These are phyloP conservation scores for Catharus minimus DNA, from an alignment of 2,113 vertebrate species.

Conservation along the genomic window DNA sequence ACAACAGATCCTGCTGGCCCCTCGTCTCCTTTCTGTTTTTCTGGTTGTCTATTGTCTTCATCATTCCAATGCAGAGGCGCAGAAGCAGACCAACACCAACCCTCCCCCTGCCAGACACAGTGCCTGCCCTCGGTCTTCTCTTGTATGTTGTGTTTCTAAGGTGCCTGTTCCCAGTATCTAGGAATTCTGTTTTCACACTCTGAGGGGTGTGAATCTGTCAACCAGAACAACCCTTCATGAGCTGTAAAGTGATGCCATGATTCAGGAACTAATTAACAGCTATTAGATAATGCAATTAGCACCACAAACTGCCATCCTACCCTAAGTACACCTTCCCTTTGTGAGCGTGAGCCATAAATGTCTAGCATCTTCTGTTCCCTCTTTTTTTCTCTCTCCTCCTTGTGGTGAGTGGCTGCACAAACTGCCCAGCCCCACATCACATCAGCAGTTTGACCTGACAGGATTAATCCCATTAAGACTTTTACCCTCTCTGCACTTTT, in stretches of 20 bases:
- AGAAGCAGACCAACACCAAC: not conserved
- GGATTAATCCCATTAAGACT: not conserved
- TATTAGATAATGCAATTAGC: slow-evolving; percentile 56
- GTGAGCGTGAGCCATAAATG: not conserved
- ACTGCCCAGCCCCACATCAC: not conserved
- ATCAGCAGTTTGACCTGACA: not conserved
- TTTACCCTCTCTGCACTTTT: not conserved
- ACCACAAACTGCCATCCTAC: not conserved
- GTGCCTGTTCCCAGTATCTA: not conserved
- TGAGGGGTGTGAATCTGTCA: slow-evolving; percentile 35
- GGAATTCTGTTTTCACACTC: not conserved
- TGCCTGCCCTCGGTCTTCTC: not conserved
- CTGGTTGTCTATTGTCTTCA: not conserved
- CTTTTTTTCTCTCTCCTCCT: not conserved
- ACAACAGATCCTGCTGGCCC: not conserved
- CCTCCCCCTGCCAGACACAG: not conserved
- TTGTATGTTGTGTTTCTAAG: not conserved
- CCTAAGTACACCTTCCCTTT: not conserved
- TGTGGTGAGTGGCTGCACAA: not conserved
- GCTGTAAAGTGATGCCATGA: slow-evolving; percentile 1
- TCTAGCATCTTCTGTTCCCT: not conserved
- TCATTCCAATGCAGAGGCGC: rapidly evolving
- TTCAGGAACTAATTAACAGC: slow-evolving; percentile 51
- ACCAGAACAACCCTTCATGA: not conserved
- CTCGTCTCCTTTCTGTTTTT: not conserved